A percentile compares a stretch with the other conserved stretches of the same genome.
These are phyloP conservation scores for Drosophila suboccidentalis DNA, from an alignment of 2,888 invertebrate species.

Conservation along the genomic window DNA sequence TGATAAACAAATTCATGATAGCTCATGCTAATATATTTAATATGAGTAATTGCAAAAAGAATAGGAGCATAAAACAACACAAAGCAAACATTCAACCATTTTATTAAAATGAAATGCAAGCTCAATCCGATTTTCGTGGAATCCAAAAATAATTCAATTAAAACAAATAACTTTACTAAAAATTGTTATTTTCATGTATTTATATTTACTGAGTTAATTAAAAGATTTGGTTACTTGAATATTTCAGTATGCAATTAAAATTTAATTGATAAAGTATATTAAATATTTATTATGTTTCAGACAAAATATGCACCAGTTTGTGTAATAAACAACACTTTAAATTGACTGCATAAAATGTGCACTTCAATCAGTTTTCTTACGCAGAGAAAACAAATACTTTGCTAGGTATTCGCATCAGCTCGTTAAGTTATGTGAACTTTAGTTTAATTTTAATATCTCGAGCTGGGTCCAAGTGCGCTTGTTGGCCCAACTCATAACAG, in stretches of 20 bases:
- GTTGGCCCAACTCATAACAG: slow-evolving; percentile 1
- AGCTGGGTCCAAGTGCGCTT: not conserved
- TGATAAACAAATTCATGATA: not conserved
- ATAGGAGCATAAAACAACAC: not conserved
- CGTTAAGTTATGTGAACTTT: not conserved
- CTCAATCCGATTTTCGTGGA: not conserved
- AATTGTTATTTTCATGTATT: not conserved
- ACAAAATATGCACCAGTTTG: slow-evolving; percentile 2
- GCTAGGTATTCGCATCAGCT: not conserved
- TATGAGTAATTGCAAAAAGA: not conserved
- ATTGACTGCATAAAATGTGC: slow-evolving; percentile 7
- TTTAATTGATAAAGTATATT: not conserved
- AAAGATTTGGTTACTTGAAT: not conserved
- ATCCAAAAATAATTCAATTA: not conserved
- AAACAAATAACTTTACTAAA: not conserved
- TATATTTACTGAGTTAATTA: not conserved
- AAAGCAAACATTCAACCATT: not conserved
- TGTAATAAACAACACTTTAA: not conserved
- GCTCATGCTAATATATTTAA: not conserved
- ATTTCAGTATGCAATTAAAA: not conserved
- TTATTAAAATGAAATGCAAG: not conserved
- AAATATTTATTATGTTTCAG: not conserved
- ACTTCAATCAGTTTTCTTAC: slow-evolving; percentile 11
- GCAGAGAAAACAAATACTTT: slow-evolving; percentile 6
- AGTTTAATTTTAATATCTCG: slow-evolving; percentile 22